Conservation (phyloP, 2,888 invertebrate species). For the Reticulitermes lucifugus region DNA sequence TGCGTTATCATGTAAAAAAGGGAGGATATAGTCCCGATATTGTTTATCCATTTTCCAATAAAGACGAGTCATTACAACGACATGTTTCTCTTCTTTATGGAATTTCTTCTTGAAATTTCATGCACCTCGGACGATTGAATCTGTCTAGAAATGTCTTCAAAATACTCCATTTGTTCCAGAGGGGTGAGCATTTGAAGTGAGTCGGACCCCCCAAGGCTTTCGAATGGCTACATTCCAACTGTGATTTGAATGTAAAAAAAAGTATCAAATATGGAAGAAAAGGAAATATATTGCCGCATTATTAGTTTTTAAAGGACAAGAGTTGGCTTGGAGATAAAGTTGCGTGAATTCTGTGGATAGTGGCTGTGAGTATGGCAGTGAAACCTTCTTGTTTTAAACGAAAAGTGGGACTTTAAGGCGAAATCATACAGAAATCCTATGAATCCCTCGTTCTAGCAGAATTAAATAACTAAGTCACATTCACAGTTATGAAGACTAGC, state of each 20-base stretch:
- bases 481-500: too few relatives aligned
- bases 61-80: constrained; percentile 4
- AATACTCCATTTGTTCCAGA: constrained; percentile 35
- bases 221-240: constrained; percentile 17
- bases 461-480: too few relatives aligned
- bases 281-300: constrained; percentile 40
- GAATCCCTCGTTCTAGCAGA: too few relatives aligned
- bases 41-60: constrained; percentile 35
- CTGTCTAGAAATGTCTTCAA: constrained; percentile 36
- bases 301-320: constrained; percentile 40
- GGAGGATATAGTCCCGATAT: background rate
- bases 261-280: constrained; percentile 42
- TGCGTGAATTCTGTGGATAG: background rate
- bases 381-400: background rate
- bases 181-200: constrained; percentile 31
- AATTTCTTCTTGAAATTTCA: constrained; percentile 30
- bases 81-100: constrained; percentile 12
- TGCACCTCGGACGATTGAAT: constrained; percentile 40
- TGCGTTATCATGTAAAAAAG: background rate
- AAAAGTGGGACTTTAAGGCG: background rate
- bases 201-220: background rate
- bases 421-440: background rate
- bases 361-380: background rate
- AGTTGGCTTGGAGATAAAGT: background rate
- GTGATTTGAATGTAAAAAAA: constrained; percentile 26